Conservation (phyloP, 2,797 vertebrate species). For the Capromys pilorides region DNA sequence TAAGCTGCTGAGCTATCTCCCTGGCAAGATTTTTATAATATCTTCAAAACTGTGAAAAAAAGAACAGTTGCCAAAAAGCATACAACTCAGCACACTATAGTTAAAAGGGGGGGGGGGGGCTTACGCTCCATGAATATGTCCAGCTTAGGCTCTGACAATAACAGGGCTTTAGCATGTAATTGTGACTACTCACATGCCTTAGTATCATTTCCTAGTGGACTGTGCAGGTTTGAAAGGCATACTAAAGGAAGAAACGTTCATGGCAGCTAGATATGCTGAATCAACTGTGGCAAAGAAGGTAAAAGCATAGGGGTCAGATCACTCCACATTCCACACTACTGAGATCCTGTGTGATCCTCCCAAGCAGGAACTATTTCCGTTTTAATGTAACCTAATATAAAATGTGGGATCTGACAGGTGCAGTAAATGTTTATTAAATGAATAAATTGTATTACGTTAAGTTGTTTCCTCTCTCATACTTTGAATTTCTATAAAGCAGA, state of each 20-base stretch:
- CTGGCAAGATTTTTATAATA: not conserved
- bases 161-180: not conserved
- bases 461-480: conserved; percentile 20
- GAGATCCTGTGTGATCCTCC: not conserved
- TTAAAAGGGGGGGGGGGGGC: not conserved
- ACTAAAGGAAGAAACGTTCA: conserved; percentile 46
- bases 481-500: conserved; percentile 56
- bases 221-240: conserved; percentile 21
- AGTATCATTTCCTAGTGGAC: not conserved
- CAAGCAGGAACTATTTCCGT: conserved; percentile 8
- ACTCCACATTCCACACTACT: not conserved
- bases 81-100: not conserved
- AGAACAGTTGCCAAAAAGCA: conserved; percentile 33
- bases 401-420: not conserved
- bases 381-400: not conserved
- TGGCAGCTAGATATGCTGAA: not conserved
- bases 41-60: conserved; percentile 39
- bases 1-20: too few relatives aligned
- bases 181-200: not conserved
- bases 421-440: conserved; percentile 49
- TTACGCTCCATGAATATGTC: not conserved
- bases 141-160: not conserved
- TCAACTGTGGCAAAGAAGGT: not conserved
- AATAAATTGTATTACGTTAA: conserved; percentile 28
- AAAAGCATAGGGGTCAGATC: not conserved